Base-by-base conservation (phyloP, 2,888 invertebrate species). In the Frankliniella intonsa region DNA sequence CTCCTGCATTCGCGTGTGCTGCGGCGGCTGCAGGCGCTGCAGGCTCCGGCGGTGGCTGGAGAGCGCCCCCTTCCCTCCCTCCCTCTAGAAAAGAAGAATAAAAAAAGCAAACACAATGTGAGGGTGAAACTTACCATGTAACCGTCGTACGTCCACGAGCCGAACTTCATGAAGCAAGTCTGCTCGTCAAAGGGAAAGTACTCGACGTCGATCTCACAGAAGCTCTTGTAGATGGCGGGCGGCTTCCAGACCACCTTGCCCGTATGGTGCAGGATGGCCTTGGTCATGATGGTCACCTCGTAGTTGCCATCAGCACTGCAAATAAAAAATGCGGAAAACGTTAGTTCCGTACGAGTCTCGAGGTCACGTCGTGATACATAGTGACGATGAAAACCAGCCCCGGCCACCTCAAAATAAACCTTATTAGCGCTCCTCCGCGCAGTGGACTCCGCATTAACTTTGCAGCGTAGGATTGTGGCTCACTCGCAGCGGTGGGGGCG, bases 171-270 rank as follows among this genome's bases (percentile, higher is more conserved):
- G 89, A 95, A 95, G 89, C 97, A 97, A 79, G 96, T 96, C 89
- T 97, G 97, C 88, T 96, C 94, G 88, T 97, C 97, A 89, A 97
- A 97, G 81, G 97, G 97, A 89, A 97, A 97, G 89, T 96, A 97
- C 89, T 96, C 95, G 86, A 97, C 97, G 89, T 97, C 95, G 86
- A 97, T 97, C 90, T 97, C 96, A 87, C 97, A 97, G 89, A 96
- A 97, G 86, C 97, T 97, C 90, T 98, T 98, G 91, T 98, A 98
- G 89, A 99, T 98, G 87, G 98, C 98, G 25, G 99, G 99, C 69
- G 98, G 98, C 88, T 98, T 98, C 98, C 98, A 98, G 81, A 94
- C 92, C 84, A 98, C 97, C 88, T 94, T 95, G 49, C 98, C 98
- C 85, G 95, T 95, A 88, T 95, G 94, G 88, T 97, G 95, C 82